Conservation (phyloP, 1,140 invertebrate species). For the Pseudomyrmex cubaensis region DNA sequence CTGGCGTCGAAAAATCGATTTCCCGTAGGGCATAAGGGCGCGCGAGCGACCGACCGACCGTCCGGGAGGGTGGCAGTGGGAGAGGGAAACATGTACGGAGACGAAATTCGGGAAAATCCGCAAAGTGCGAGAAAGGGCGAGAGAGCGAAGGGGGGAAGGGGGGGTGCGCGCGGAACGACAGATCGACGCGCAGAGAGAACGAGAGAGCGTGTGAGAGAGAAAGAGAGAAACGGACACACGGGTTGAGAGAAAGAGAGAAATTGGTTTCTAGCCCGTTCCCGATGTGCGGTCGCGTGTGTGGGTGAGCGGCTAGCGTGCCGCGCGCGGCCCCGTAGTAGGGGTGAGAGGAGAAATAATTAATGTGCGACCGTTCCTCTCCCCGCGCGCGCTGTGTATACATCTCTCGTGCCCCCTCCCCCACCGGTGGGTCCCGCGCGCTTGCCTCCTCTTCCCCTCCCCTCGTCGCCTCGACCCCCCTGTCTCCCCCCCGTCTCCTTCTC, state of each 20-base stretch:
- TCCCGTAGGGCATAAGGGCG: slow-evolving; percentile 81
- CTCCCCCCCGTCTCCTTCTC: neutral
- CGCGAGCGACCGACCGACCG: slow-evolving; percentile 61
- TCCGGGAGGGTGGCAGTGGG: slow-evolving; percentile 47
- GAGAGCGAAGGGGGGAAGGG: slow-evolving; percentile 37
- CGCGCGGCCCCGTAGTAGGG: slow-evolving; percentile 62
- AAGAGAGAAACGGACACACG: slow-evolving; percentile 5
- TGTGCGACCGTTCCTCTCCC: slow-evolving; percentile 78
- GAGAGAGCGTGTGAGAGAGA: neutral
- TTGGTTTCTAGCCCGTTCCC: slow-evolving; percentile 72
- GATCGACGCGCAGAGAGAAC: slow-evolving; percentile 23
- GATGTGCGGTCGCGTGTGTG: slow-evolving; percentile 60
- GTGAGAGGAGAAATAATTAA: slow-evolving; percentile 81
- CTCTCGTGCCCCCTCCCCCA: slow-evolving; percentile 39
- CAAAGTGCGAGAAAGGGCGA: slow-evolving; percentile 56
- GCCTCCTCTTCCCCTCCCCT: slow-evolving; percentile 10
- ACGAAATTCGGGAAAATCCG: slow-evolving; percentile 74
- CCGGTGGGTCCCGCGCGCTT: too few species aligned
- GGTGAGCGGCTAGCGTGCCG: slow-evolving; percentile 70
- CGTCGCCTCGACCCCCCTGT: neutral
- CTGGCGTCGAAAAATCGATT: slow-evolving; percentile 82
- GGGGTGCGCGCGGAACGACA: slow-evolving; percentile 25
- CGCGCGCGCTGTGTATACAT: slow-evolving; percentile 46
- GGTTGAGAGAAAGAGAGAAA: slow-evolving; percentile 61
- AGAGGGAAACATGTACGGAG: slow-evolving; percentile 67